Evolutionary conservation across 2,888 invertebrate species (phyloP).

Genomic region (Labia minor): DNA sequence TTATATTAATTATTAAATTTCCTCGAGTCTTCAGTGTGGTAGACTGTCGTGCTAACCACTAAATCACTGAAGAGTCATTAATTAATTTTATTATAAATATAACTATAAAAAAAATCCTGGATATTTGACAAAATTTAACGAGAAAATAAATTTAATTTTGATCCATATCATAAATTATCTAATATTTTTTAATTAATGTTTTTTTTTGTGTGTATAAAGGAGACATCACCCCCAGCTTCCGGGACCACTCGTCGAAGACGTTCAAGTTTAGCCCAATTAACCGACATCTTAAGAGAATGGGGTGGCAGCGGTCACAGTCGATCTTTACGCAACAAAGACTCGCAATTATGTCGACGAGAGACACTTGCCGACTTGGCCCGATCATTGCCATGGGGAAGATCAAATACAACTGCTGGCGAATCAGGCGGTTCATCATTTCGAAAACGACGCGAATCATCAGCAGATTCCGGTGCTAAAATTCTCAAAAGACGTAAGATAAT

Average conservation of each 20-base stretch:
- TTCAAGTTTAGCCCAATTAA: slow-evolving; percentile 76
- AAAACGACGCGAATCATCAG: slow-evolving; percentile 77
- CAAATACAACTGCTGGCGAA: slow-evolving; percentile 44
- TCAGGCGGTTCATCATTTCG: slow-evolving; percentile 40
- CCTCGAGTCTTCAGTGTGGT: no score
- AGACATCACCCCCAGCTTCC: slow-evolving; percentile 50
- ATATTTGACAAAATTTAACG: no score
- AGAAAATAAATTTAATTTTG: no score
- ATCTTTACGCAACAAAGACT: slow-evolving; percentile 38
- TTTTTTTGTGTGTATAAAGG: no score
- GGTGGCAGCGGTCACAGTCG: slow-evolving; percentile 40
- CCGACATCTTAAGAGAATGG: slow-evolving; percentile 81
- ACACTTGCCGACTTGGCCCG: slow-evolving; percentile 79
- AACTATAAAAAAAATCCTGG: no score
- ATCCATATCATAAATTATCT: no score
- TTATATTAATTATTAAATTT: no score
- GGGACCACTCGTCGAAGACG: slow-evolving; percentile 55
- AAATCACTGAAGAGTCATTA: no score
- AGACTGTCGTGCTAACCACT: no score
- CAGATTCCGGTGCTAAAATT: slow-evolving; percentile 68
- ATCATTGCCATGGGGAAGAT: slow-evolving; percentile 70
- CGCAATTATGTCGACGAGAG: slow-evolving; percentile 70
- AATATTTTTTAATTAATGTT: no score
- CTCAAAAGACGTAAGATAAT: slow-evolving; percentile 1
- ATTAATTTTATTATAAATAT: no score